Base-by-base conservation (phyloP, 1,140 invertebrate species). In the Trigoniulus corallinus region DNA sequence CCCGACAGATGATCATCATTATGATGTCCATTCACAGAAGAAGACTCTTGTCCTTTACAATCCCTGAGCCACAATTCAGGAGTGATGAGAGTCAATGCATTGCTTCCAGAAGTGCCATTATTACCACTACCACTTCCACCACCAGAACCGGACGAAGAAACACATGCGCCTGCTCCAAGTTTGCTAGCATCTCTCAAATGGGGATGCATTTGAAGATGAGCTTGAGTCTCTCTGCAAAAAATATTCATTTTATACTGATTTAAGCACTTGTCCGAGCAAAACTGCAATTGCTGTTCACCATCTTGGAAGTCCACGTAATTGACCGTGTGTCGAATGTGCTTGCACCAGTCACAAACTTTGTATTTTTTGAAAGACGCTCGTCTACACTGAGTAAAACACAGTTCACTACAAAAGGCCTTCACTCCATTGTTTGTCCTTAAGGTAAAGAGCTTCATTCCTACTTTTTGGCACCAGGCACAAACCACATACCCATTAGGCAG, bases 231-330 rank as follows among this genome's bases (percentile, higher is more conserved):
- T 24, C 82, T 78, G 67, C 87, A 91, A 65, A 92, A 93, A 54
- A 91, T 88, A 62, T 89, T 85, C 86, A 93, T 91, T 71, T 93
- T 92, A 70, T 91, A 93, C 65, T 91, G 87, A 63, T 91, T 91
- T 42, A 92, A 72, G 62, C 88, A 93, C 71, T 91, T 91, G 64
- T 89, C 84, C 50, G 85, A 72, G 61, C 74, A 76, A 56, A 74
- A 74, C 57, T 73, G 72, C n/a, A 73, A 60, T 50, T 72, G 69
- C 24, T 66, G 63, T 42, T 73, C 69, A 1, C 72, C 71, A 53
- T 71, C 70, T 48, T 76, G 74, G 63, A 88, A 87, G 64, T 91
- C 87, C 18, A 89, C 84, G 59, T 88, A 89, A 57, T 83, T 88
- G n/a, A 91, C 82, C 0, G 87, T 88, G 60, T 89, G 84, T 22